These are phyloP conservation scores for Heliconius eleuchia DNA, from an alignment of 1,140 invertebrate species.

Conservation along the genomic window DNA sequence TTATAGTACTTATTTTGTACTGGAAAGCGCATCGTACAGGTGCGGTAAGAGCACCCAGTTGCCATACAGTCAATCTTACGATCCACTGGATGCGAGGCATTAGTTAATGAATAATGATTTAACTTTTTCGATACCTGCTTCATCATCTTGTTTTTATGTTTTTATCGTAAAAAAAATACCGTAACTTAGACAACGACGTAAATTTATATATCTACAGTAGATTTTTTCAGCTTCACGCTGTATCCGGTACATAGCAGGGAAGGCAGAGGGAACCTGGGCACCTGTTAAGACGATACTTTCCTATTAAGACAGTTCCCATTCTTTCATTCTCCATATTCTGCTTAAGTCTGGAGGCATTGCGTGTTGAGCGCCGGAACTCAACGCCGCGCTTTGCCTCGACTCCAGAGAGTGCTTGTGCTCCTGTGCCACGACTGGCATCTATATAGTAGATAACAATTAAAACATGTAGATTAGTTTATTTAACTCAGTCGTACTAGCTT, in stretches of 20 bases:
- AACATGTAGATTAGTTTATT: not conserved
- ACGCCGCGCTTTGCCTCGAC: no score
- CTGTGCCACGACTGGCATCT: no score
- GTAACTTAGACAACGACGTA: not conserved
- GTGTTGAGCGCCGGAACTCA: no score
- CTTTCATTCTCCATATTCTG: no score
- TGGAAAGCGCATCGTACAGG: not conserved
- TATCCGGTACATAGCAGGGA: no score
- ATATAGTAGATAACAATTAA: not conserved
- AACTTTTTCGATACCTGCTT: not conserved
- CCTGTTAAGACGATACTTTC: no score
- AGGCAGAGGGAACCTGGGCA: no score
- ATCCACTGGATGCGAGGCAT: not conserved
- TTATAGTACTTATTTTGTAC: not conserved
- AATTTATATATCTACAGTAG: no score
- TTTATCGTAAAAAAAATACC: not conserved
- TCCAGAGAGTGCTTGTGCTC: no score
- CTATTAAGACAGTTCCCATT: no score
- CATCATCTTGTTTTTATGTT: not conserved
- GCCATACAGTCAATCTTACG: not conserved
- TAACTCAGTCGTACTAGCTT: not conserved
- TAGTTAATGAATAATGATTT: constrained; percentile 4
- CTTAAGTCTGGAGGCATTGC: no score
- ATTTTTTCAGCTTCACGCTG: no score
- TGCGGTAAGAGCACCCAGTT: not conserved